These are phyloP conservation scores for Ovis aries DNA, from an alignment of 2,113 vertebrate species.

Conservation along the genomic window ARS-UI_Ramb_v3.0 NC_056059.1:94744501-94745000, in stretches of 20 bases:
- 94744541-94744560: conserved; percentile 71
- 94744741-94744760: conserved; percentile 88
- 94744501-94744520: conserved; percentile 66
- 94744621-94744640: conserved; percentile 86
- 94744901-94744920: conserved; percentile 85
- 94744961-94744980: conserved; percentile 63
- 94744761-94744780: conserved; percentile 90
- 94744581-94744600: conserved; percentile 79
- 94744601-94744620: conserved; percentile 91
- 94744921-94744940: conserved; percentile 31
- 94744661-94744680: conserved; percentile 87
- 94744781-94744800: conserved; percentile 89
- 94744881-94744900: conserved; percentile 87
- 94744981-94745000: conserved; percentile 61
- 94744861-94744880: conserved; percentile 83
- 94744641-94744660: conserved; percentile 86
- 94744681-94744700: conserved; percentile 84
- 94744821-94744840: conserved; percentile 87
- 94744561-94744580: conserved; percentile 51
- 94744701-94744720: conserved; percentile 88
- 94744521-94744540: conserved; percentile 73
- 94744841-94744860: conserved; percentile 77
- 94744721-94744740: conserved; percentile 86
- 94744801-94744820: conserved; percentile 88
- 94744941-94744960: conserved; percentile 62